Evolutionary conservation across 2,888 invertebrate species (phyloP), one percentile per base, ranked within the genome.

Genomic region (Zelleria hepariella): DNA sequence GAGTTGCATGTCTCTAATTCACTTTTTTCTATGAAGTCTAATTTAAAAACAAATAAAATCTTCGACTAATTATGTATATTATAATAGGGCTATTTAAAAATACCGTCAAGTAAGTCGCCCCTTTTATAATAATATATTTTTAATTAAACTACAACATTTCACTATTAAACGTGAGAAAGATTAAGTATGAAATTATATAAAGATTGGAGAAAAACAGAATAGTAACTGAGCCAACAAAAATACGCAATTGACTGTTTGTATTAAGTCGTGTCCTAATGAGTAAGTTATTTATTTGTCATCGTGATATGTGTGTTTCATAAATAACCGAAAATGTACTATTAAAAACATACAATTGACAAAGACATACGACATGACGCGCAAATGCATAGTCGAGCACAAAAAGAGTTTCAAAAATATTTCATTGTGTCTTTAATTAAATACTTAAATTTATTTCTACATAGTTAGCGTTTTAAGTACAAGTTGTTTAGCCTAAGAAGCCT

Each of bases 251-350:
- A 42, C 32, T 42, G 32, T 42, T 42, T 42, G 10, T 2, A 15
- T 10, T 15, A 42, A 15, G 32, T 42, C 32, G 15, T 42, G 32
- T 42, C 32, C 32, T 42, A 42, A 42, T 42, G 32, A 42, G 32
- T 42, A 42, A 42, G 32, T 42, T 42, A 42, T 15, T 42, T 72
- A 86, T 86, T 86, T 87, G 86, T 86, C 86, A 71, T 70, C 68
- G 69, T 86, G 86, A 87, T 86, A 87, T 87, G 86, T 86, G 73
- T 60, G 62, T 27, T 64, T 63, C 67, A 71, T 75, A 68, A 66
- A 63, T 73, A 66, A 66, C 80, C 81, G 75, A 77, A 72, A 71
- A 67, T 67, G 67, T 51, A 63, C 62, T 65, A 62, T 61, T 62
- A 62, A 65, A 65, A 65, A 63, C 62, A 58, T 66, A 68, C 62